These are phyloP conservation scores for Rallus crepitans DNA, from an alignment of 2,797 vertebrate genomes.

Conservation along the genomic window DNA sequence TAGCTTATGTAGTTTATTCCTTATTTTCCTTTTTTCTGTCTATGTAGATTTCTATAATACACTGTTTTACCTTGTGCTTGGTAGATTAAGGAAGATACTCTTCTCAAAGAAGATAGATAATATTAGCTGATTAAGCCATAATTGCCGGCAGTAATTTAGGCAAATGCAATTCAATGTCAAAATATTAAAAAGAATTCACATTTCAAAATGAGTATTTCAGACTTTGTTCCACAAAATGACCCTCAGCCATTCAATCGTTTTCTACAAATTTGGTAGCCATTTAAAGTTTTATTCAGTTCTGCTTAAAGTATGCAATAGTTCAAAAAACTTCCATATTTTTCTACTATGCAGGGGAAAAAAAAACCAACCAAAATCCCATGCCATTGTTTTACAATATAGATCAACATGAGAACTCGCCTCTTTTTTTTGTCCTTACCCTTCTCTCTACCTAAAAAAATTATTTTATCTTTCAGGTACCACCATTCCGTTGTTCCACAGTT, in stretches of 20 bases:
- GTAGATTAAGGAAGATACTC: background rate
- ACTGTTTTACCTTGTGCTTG: background rate
- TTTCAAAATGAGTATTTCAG: background rate
- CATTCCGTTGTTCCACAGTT: background rate
- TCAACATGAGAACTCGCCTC: background rate
- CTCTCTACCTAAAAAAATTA: background rate
- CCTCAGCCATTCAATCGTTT: background rate
- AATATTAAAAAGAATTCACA: background rate
- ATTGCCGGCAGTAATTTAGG: background rate
- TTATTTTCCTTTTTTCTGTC: background rate
- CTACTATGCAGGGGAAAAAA: background rate
- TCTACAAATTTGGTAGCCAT: background rate
- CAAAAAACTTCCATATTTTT: background rate
- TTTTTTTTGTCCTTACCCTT: background rate
- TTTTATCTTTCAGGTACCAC: background rate
- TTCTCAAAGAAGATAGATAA: background rate
- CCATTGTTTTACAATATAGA: background rate
- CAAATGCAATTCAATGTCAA: background rate
- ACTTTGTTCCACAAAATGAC: background rate
- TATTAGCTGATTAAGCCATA: background rate
- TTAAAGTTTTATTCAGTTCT: background rate
- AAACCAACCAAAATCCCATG: accelerated
- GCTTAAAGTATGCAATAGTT: background rate
- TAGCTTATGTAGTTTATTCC: background rate
- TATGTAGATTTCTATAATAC: background rate